Percentiles rank a stretch among this genome's conserved stretches.
These are phyloP conservation scores for Sebastes minor DNA, from an alignment of 2,797 vertebrate species.

Conservation along the genomic window DNA sequence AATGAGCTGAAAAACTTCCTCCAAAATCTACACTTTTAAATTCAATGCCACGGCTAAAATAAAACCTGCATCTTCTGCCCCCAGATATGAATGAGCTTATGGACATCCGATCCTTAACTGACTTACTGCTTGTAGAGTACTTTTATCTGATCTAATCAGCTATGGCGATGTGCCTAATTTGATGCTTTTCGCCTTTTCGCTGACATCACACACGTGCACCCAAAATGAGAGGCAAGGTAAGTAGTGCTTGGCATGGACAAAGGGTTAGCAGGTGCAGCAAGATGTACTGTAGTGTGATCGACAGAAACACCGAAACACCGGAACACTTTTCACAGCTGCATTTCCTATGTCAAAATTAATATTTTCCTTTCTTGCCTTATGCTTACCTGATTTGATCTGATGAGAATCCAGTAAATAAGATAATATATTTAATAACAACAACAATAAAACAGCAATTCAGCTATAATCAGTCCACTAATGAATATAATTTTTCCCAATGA, in stretches of 20 bases:
- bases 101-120: constrained; percentile 16
- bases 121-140: constrained; percentile 15
- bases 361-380: not conserved
- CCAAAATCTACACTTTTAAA: not conserved
- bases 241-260: constrained; percentile 17
- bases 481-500: not conserved
- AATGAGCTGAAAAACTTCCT: not conserved
- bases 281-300: not conserved
- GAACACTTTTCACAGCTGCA: too few species aligned
- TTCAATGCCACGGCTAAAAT: not conserved
- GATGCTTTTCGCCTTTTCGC: constrained; percentile 48
- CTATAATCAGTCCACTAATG: not conserved
- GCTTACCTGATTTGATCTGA: not conserved
- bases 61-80: not conserved
- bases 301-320: not conserved
- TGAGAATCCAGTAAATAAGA: not conserved
- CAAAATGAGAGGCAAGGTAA: constrained; percentile 21
- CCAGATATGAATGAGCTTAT: constrained; percentile 1
- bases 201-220: constrained; percentile 41
- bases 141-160: constrained; percentile 57
- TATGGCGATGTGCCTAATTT: constrained; percentile 48
- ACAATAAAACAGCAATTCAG: not conserved
- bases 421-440: not conserved
- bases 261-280: constrained; percentile 25
- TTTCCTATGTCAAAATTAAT: too few species aligned